A percentile compares a stretch with the other conserved stretches of the same genome.
Conservation (phyloP, 2,888 invertebrate species). For the Endotricha flammealis region DNA sequence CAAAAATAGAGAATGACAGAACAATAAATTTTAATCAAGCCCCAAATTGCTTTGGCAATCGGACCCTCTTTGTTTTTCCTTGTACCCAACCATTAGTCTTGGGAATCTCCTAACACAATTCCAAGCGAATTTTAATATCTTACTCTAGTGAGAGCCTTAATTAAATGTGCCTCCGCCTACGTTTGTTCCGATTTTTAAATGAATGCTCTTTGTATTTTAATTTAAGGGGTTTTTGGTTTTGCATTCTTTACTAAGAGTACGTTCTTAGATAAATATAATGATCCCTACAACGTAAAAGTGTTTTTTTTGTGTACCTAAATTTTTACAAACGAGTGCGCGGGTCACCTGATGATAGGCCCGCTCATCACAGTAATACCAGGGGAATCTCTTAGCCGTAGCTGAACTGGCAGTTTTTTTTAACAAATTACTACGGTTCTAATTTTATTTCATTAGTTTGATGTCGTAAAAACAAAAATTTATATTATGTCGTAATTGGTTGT, state of each 20-base stretch:
- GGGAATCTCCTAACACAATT: slow-evolving; percentile 35
- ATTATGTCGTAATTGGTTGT: no score
- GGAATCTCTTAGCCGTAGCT: no score
- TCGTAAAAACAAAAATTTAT: no score
- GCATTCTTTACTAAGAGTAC: background rate
- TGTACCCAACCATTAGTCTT: slow-evolving; percentile 31
- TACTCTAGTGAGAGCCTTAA: slow-evolving; percentile 29
- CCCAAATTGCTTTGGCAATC: slow-evolving; percentile 51
- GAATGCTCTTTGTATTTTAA: slow-evolving; percentile 1
- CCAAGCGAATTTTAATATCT: slow-evolving; percentile 43
- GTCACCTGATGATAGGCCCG: no score
- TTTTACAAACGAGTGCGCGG: no score
- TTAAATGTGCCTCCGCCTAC: slow-evolving; percentile 22
- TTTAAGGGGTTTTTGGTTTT: background rate
- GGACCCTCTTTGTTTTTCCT: slow-evolving; percentile 44
- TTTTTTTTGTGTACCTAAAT: no score
- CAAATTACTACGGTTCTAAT: no score
- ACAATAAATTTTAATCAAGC: slow-evolving; percentile 66
- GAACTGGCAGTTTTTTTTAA: no score
- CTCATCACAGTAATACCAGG: no score
- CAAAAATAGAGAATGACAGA: slow-evolving; percentile 39
- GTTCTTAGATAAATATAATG: no score
- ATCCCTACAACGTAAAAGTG: no score
- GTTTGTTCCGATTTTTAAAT: slow-evolving; percentile 4
- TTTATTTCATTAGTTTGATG: no score